phyloP scores from a whole-genome alignment of 1,140 invertebrate species.

The Drosophila truncata region DNA sequence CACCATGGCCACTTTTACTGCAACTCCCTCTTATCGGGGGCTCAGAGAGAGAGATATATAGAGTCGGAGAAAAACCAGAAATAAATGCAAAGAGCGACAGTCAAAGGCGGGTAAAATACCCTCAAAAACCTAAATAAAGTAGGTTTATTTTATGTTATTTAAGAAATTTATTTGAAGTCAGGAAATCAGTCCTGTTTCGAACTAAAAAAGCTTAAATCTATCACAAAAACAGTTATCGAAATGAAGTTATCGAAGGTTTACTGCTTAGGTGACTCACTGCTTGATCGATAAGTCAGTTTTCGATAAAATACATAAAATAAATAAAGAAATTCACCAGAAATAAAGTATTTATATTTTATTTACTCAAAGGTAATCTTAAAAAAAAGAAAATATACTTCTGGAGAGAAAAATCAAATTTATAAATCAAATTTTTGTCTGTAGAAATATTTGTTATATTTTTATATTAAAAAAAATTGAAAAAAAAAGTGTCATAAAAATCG shows the following conservation, averaged over 20 bases:
- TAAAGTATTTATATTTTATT: background rate
- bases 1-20: slow-evolving; percentile 64
- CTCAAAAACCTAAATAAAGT: background rate
- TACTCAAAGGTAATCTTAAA: background rate
- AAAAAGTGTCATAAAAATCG: too few species aligned
- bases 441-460: too few species aligned
- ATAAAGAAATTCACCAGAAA: background rate
- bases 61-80: background rate
- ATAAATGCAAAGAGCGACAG: background rate
- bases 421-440: too few species aligned
- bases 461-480: too few species aligned
- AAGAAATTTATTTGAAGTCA: background rate
- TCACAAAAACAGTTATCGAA: too few species aligned
- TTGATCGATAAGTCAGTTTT: background rate
- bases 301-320: background rate
- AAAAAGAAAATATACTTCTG: background rate
- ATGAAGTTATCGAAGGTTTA: too few species aligned
- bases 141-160: background rate
- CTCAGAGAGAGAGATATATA: background rate
- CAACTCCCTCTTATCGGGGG: slow-evolving; percentile 37
- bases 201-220: too few species aligned
- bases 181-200: background rate
- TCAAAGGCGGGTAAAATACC: background rate
- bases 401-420: too few species aligned
- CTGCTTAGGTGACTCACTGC: too few species aligned